Base-by-base conservation (phyloP, 2,113 vertebrate genomes). In the Chionomys nivalis region DNA sequence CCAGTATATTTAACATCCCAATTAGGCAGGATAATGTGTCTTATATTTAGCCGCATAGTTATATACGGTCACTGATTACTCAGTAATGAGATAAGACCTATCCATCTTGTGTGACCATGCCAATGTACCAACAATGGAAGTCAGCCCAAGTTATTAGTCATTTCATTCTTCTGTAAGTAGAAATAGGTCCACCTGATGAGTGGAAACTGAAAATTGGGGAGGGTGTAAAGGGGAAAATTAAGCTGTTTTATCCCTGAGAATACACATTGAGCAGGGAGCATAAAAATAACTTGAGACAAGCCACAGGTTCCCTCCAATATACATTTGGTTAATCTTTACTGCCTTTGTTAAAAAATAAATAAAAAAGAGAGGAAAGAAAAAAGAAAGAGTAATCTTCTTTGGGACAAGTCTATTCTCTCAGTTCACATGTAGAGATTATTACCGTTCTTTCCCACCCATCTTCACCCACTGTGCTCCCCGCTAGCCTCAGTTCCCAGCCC, bases 11-110 rank as follows among this genome's bases (percentile, higher is more conserved):
- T 77, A 93, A 75, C 76, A 44, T 66, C 91, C 33, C 4, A 23
- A 87, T 88, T 65, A 95, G 76, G 42, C 49, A 90, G 39, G 73
- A 66, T 12, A 61, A 26, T 92, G 72, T 70, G 31, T 9, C 68
- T 79, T 90, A 70, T 90, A 42, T 78, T 94, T 70, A 90, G 91
- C 68, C 82, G 68, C 72, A 63, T 47, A 78, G 63, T 78, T 85
- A 90, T 44, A 66, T 3, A 21, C 26, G 52, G 23, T 78, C 36
- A 58, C 39, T 78, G 93, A 90, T 52, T 85, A 94, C 4, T 55
- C 28, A 87, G 76, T 66, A 94, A 63, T 36, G 79, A 82, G 39
- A 17, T 91, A 66, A 92, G 75, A 65, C 49, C 49, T 52, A 52
- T 14, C 49, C 49, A 52, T 52, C 12, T 52, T 52, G 12, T 52